Percentiles rank a stretch among this genome's conserved stretches.
phyloP scores from a whole-genome alignment of 1,140 invertebrate species.

The Eurosta solidaginis region DNA sequence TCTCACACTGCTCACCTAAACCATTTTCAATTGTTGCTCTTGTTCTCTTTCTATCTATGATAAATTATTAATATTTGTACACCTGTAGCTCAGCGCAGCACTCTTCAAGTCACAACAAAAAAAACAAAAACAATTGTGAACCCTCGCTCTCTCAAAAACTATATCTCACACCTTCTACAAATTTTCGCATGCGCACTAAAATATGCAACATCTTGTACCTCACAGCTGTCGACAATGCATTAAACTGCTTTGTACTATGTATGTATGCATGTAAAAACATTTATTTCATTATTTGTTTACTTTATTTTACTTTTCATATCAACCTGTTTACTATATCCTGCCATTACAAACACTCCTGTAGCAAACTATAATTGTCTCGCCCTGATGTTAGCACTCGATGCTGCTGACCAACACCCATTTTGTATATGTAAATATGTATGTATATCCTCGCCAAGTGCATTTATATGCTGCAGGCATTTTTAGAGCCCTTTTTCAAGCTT shows the following conservation, averaged over 20 bases:
- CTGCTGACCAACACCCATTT: not conserved
- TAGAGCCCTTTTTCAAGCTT: conserved; percentile 7
- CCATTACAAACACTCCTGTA: not conserved
- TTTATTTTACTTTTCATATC: not conserved
- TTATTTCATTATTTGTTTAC: not conserved
- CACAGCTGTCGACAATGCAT: not conserved
- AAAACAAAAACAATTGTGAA: no score
- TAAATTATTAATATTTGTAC: not conserved
- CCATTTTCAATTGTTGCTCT: not conserved
- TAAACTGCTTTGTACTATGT: no score
- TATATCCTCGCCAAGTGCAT: not conserved
- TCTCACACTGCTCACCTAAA: not conserved
- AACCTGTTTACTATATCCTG: conserved; percentile 20
- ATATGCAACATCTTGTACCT: not conserved
- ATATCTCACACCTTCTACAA: not conserved
- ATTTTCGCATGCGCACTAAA: not conserved
- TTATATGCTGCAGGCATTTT: not conserved
- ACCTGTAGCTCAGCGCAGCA: not conserved
- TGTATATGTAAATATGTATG: no score
- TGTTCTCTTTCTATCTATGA: not conserved
- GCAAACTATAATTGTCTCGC: not conserved
- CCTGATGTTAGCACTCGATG: not conserved
- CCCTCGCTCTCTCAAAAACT: not conserved
- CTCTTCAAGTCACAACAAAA: no score
- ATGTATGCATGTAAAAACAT: no score